These are phyloP conservation scores for Danio rerio DNA, from an alignment of 2,113 vertebrate genomes.

Conservation along the genomic window GRCz12tu NC_133184.1:37644501-37645000, in stretches of 20 bases:
- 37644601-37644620: background rate
- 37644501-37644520: too few relatives aligned
- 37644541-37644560: too few relatives aligned
- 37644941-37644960: background rate
- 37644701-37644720: background rate
- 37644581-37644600: background rate
- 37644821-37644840: slow-evolving; percentile 41
- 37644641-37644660: background rate
- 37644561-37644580: background rate
- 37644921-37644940: background rate
- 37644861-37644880: slow-evolving; percentile 34
- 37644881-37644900: slow-evolving; percentile 17
- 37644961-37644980: background rate
- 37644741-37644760: slow-evolving; percentile 27
- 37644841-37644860: slow-evolving; percentile 47
- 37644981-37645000: background rate
- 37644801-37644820: slow-evolving; percentile 33
- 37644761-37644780: slow-evolving; percentile 26
- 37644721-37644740: background rate
- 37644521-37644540: too few relatives aligned
- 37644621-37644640: slow-evolving; percentile 17
- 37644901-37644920: slow-evolving; percentile 11
- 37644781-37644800: slow-evolving; percentile 11
- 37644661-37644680: background rate
- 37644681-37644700: background rate